Evolutionary conservation across 2,113 vertebrate species (phyloP).

Genomic region (Silurus meridionalis): DNA sequence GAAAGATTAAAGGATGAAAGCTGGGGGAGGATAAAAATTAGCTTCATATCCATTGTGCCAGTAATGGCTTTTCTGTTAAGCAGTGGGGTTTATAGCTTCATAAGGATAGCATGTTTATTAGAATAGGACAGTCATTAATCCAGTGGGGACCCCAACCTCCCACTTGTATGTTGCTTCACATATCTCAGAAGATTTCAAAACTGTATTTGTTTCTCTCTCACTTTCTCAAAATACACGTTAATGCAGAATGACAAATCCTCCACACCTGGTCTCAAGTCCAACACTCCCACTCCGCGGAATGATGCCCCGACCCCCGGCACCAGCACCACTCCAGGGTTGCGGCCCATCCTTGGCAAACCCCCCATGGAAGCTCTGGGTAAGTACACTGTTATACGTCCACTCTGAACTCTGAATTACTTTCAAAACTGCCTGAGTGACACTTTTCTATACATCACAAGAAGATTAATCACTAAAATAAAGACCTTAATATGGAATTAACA

Average conservation of each 20-base stretch:
- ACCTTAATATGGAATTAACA: conserved; percentile 19
- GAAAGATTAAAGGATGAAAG: conserved; percentile 72
- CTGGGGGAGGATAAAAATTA: conserved; percentile 69
- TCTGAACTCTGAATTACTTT: too few species aligned
- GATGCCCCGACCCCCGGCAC: conserved; percentile 94
- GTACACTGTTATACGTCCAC: conserved; percentile 21
- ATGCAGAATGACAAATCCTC: conserved; percentile 94
- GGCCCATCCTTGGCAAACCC: conserved; percentile 88
- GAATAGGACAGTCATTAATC: conserved; percentile 76
- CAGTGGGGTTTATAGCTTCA: conserved; percentile 71
- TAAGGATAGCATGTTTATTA: conserved; percentile 72
- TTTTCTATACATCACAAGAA: neutral
- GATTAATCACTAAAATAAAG: neutral
- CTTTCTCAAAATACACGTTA: conserved; percentile 33
- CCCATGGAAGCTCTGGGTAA: conserved; percentile 86
- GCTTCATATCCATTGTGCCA: conserved; percentile 70
- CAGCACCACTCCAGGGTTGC: conserved; percentile 90
- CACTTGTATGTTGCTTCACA: conserved; percentile 64
- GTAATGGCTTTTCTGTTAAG: conserved; percentile 79
- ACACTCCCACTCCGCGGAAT: conserved; percentile 89
- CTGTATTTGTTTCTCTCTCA: neutral
- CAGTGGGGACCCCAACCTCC: conserved; percentile 69
- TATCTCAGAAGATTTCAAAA: conserved; percentile 19
- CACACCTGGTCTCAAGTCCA: conserved; percentile 93
- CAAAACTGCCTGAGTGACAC: neutral